These are phyloP conservation scores for Grammomys surdaster DNA, from an alignment of 2,113 vertebrate species.

Conservation along the genomic window DNA sequence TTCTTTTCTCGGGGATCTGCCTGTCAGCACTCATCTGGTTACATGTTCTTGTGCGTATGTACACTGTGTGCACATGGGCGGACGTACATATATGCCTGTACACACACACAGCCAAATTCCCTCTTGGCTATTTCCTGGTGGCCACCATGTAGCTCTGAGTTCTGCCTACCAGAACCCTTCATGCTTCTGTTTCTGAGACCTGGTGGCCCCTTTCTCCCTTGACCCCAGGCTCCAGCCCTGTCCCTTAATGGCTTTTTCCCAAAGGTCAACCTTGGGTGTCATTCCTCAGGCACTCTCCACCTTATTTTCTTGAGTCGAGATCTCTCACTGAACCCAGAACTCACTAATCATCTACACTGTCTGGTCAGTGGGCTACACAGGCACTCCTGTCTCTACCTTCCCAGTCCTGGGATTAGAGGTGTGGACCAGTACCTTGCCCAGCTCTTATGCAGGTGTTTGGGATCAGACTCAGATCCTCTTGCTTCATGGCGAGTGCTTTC, in stretches of 20 bases:
- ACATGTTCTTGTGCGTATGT: neutral
- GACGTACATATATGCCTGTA: neutral
- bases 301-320: neutral
- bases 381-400: neutral
- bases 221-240: neutral
- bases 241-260: neutral
- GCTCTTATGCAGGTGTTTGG: neutral
- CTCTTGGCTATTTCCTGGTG: neutral
- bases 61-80: neutral
- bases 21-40: neutral
- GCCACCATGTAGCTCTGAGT: neutral
- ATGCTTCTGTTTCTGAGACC: neutral
- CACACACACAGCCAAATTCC: neutral
- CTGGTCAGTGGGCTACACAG: neutral
- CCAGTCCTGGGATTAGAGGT: too few relatives aligned
- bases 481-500: neutral
- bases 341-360: neutral
- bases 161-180: neutral
- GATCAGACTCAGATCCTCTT: neutral
- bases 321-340: neutral
- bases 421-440: neutral
- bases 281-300: neutral
- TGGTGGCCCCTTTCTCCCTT: neutral
- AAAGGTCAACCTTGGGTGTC: neutral
- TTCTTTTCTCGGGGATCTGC: neutral